Conservation (phyloP, 2,888 invertebrate genomes). For the Xanthia icteritia region DNA sequence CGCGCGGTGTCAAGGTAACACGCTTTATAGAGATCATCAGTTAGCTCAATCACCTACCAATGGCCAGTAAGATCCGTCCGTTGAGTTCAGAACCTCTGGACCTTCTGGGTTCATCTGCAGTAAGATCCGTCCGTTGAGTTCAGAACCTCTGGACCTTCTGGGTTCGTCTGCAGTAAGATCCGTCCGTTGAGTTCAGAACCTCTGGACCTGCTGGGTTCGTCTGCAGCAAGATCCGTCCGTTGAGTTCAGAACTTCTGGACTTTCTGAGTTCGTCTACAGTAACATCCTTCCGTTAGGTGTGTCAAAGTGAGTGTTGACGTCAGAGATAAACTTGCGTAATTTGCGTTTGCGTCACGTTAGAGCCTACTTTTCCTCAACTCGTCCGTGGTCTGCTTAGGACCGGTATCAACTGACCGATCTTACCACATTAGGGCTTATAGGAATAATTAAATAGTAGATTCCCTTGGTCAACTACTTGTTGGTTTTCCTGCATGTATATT, state of each 20-base stretch:
- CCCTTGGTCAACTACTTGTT: background rate
- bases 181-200: background rate
- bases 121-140: background rate
- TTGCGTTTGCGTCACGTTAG: background rate
- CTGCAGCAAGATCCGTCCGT: background rate
- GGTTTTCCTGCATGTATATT: background rate
- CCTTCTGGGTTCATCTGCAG: background rate
- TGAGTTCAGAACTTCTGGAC: too few species aligned
- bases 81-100: too few species aligned
- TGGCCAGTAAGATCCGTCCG: background rate
- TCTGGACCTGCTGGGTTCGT: background rate
- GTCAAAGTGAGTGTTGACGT: slow-evolving; percentile 1
- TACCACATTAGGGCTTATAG: background rate
- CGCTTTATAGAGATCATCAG: background rate
- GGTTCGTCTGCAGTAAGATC: background rate
- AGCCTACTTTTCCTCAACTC: slow-evolving; percentile 4
- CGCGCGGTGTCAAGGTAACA: background rate
- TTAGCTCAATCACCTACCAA: background rate
- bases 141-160: background rate
- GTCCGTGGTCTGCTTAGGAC: background rate
- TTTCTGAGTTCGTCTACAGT: background rate
- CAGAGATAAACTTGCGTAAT: background rate
- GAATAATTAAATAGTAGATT: slow-evolving; percentile 12
- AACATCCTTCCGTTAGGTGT: background rate
- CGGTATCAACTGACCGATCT: background rate